Percentiles rank a stretch among this genome's conserved stretches.
These are phyloP conservation scores for Mythimna vitellina DNA, from an alignment of 2,888 invertebrate species.

Conservation along the genomic window DNA sequence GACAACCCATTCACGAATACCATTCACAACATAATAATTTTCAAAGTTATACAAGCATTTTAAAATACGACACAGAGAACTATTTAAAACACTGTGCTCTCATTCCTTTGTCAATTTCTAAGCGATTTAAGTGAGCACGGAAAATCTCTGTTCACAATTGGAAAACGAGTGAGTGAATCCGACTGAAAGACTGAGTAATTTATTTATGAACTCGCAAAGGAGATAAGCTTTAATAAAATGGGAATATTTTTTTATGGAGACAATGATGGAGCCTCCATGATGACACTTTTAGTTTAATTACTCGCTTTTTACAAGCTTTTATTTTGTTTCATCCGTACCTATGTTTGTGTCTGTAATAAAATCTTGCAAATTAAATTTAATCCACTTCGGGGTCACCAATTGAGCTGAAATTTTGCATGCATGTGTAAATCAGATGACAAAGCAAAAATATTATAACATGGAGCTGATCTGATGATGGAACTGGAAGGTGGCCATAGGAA, in stretches of 20 bases:
- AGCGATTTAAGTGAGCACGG: slow-evolving; percentile 51
- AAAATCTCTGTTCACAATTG: slow-evolving; percentile 58
- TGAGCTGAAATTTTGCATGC: too few species aligned
- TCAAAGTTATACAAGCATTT: slow-evolving; percentile 53
- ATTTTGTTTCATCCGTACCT: too few species aligned
- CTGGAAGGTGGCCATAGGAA: too few species aligned
- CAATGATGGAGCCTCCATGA: slow-evolving; percentile 43
- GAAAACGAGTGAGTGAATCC: slow-evolving; percentile 61
- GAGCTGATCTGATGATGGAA: too few species aligned
- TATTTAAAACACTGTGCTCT: slow-evolving; percentile 60
- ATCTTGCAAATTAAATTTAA: too few species aligned
- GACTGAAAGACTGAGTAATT: slow-evolving; percentile 59
- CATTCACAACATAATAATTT: slow-evolving; percentile 48
- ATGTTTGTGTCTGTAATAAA: too few species aligned
- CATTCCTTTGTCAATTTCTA: slow-evolving; percentile 60
- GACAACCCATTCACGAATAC: slow-evolving; percentile 27
- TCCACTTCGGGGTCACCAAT: too few species aligned
- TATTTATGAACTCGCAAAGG: slow-evolving; percentile 68
- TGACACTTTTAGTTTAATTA: slow-evolving; percentile 55
- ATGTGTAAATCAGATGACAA: too few species aligned
- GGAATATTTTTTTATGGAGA: slow-evolving; percentile 60
- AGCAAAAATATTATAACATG: too few species aligned
- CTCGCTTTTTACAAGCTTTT: slow-evolving; percentile 15
- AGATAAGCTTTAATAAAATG: slow-evolving; percentile 70
- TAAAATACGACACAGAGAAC: slow-evolving; percentile 49